phyloP scores from a whole-genome alignment of 2,113 vertebrate genomes.

The Pachyramphus minor region DNA sequence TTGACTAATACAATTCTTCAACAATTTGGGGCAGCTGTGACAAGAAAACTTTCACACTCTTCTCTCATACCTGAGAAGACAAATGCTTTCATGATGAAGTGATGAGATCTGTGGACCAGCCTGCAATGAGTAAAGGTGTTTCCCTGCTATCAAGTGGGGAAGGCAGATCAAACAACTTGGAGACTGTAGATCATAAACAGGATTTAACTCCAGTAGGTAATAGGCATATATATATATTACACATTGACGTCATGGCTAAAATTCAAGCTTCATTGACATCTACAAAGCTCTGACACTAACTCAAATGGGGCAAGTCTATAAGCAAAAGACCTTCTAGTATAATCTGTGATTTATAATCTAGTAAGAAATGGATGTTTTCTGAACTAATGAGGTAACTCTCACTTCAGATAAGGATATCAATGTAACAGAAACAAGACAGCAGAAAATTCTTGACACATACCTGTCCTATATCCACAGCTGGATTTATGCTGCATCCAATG shows the following conservation, averaged over 20 bases:
- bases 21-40: background rate
- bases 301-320: background rate
- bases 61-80: background rate
- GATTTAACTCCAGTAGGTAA: background rate
- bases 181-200: background rate
- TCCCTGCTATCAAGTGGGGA: background rate
- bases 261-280: background rate
- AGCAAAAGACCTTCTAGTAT: background rate
- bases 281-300: background rate
- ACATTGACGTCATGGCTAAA: background rate
- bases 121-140: background rate
- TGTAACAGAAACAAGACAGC: background rate
- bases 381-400: background rate
- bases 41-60: background rate
- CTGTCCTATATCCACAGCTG: conserved; percentile 90
- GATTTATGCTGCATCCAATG: conserved; percentile 86
- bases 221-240: background rate
- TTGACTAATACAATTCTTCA: background rate
- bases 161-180: background rate
- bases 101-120: background rate
- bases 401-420: background rate
- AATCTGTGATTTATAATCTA: background rate
- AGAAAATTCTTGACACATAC: conserved; percentile 61
- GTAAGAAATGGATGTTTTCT: background rate
- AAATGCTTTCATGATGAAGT: background rate